Base-by-base conservation (phyloP, 1,140 invertebrate species). In the Euglossa dilemma region DNA sequence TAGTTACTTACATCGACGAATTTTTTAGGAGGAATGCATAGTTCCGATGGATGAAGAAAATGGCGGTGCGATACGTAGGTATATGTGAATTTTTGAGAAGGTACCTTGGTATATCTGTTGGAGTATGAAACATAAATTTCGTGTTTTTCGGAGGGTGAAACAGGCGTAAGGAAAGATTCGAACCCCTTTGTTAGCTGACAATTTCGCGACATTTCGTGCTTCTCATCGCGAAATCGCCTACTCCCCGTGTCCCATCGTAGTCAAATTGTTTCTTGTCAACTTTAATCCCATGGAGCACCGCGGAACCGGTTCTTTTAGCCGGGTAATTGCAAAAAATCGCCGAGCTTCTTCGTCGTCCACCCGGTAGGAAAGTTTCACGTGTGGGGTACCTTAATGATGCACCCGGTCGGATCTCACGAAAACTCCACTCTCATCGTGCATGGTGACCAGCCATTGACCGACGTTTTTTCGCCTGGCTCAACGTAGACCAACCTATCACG, bases 381-480 rank as follows among this genome's bases (percentile, higher is more conserved):
- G 78, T 86, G 74, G 64, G 86, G 52, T 70, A 74, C 80, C 79
- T 84, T 91, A 90, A 91, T 89, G 91, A 90, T 91, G 80, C 86
- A 87, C 80, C 84, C 80, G 84, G 45, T 83, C 63, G 78, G 84
- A 90, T 90, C 87, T 86, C 84, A 89, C 85, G 89, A 86, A 90
- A 91, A 87, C 43, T 85, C 61, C 69, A 59, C 86, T 86, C 85
- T 90, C 84, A 87, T 82, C 69, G 80, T 77, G 66, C 77, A 81
- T 76, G 82, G 76, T 86, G 76, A 85, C 76, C 84, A 72, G 64
- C 80, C 75, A 78, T 71, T 76, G 67, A 83, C 57, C 83, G 78
- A 50, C 52, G 72, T 81, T 45, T 66, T 83, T 73, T 67, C 78
- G 47, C 74, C 36, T n/a, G 12, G 23, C 45, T 25, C 56, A 23